phyloP scores from a whole-genome alignment of 2,113 vertebrate species.

The Ptilorrhoa leucosticta region DNA sequence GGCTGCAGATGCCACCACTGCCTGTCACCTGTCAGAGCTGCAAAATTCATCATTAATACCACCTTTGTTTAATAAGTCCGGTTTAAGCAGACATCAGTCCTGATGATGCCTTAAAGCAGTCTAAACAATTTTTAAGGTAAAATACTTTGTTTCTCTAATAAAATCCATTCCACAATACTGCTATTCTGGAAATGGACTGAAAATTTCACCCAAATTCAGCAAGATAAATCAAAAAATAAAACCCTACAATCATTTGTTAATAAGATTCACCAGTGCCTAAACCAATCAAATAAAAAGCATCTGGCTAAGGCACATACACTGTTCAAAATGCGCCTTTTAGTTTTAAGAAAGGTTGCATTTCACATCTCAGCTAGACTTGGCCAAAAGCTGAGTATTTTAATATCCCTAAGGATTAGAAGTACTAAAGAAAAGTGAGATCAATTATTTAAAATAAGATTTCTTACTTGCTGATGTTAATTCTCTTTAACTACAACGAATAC shows the following conservation, averaged over 20 bases:
- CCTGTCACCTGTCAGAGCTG: neutral
- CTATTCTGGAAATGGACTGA: neutral
- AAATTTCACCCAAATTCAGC: neutral
- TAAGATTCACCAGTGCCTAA: neutral
- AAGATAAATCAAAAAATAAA: neutral
- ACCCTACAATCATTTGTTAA: neutral
- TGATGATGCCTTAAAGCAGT: neutral
- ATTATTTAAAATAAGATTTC: neutral
- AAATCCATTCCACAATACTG: neutral
- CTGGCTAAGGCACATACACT: neutral
- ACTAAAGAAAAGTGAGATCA: neutral
- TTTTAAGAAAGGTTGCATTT: neutral
- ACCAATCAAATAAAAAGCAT: neutral
- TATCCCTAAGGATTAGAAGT: neutral
- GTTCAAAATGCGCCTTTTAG: neutral
- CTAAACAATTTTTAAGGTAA: neutral
- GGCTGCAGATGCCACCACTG: neutral
- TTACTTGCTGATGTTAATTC: neutral
- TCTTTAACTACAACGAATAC: neutral
- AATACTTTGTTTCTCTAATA: neutral
- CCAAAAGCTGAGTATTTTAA: neutral
- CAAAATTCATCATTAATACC: neutral
- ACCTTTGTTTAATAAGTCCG: neutral
- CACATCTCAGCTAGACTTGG: neutral
- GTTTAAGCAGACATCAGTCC: neutral